Evolutionary conservation across 2,888 invertebrate genomes (phyloP).

Genomic region (Chironomus tentans): DNA sequence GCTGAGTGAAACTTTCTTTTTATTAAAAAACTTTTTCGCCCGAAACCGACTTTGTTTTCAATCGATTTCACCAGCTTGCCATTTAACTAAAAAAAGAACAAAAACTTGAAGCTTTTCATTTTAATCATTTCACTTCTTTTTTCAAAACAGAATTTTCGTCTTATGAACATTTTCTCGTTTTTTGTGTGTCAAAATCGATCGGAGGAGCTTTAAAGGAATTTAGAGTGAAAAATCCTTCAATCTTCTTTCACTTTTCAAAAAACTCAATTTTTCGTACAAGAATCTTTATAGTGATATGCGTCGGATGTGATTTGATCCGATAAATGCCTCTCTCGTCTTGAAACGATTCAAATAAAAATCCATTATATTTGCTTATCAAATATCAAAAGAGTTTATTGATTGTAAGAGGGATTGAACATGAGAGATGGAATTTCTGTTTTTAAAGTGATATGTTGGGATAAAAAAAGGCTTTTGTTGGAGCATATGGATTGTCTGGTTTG

Average conservation of each 20-base stretch:
- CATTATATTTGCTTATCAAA: not conserved
- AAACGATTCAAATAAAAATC: not conserved
- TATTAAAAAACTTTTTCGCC: conserved; percentile 1
- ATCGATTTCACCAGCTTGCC: conserved; percentile 7
- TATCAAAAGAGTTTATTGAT: not conserved
- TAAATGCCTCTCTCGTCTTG: not conserved
- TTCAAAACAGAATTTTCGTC: no score
- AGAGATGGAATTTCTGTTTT: not conserved
- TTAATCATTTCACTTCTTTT: not conserved
- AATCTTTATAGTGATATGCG: no score
- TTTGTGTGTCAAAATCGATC: no score
- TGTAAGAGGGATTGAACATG: not conserved
- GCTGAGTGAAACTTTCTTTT: not conserved
- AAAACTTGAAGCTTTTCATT: not conserved
- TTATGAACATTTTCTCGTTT: no score
- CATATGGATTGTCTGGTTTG: no score
- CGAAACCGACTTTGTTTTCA: not conserved
- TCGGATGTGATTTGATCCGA: not conserved
- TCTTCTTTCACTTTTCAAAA: no score
- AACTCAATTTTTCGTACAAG: no score
- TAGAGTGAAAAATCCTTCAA: no score
- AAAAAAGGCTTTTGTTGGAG: no score
- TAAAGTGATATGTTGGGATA: not conserved
- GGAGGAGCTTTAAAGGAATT: no score
- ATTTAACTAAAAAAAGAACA: not conserved